phyloP scores from a whole-genome alignment of 1,140 invertebrate genomes.

The Dendroctonus valens region DNA sequence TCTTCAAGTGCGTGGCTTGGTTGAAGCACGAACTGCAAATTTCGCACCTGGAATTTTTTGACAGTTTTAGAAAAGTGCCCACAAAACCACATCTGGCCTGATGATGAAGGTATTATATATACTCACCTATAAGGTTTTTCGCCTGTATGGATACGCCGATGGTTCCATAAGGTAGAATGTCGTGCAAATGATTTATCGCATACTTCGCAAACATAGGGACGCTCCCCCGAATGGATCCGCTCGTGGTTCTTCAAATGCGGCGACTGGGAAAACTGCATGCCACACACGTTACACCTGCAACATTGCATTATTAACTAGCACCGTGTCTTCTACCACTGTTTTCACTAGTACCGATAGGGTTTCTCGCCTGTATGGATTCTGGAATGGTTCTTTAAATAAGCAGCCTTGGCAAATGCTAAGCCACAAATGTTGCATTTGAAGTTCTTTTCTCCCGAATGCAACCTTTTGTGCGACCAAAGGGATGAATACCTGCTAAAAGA shows the following conservation, averaged over 20 bases:
- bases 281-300: slow-evolving; percentile 74
- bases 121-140: slow-evolving; percentile 74
- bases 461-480: slow-evolving; percentile 80
- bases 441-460: slow-evolving; percentile 85
- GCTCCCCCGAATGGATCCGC: slow-evolving; percentile 84
- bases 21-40: slow-evolving; percentile 82
- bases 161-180: slow-evolving; percentile 86
- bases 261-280: slow-evolving; percentile 84
- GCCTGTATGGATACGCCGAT: slow-evolving; percentile 91
- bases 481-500: slow-evolving; percentile 81
- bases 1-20: slow-evolving; percentile 84
- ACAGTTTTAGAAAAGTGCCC: background rate
- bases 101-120: background rate
- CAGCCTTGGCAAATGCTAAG: slow-evolving; percentile 87
- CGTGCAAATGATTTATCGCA: slow-evolving; percentile 87
- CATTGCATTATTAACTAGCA: background rate
- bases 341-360: slow-evolving; percentile 60
- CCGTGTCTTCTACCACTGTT: background rate
- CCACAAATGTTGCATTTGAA: slow-evolving; percentile 92
- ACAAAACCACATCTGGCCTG: background rate
- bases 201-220: slow-evolving; percentile 83
- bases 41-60: slow-evolving; percentile 59
- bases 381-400: slow-evolving; percentile 89
- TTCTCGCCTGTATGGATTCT: slow-evolving; percentile 78
- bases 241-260: slow-evolving; percentile 92